Conservation (phyloP, 2,888 invertebrate genomes). For the Drosophila demipolita region DNA sequence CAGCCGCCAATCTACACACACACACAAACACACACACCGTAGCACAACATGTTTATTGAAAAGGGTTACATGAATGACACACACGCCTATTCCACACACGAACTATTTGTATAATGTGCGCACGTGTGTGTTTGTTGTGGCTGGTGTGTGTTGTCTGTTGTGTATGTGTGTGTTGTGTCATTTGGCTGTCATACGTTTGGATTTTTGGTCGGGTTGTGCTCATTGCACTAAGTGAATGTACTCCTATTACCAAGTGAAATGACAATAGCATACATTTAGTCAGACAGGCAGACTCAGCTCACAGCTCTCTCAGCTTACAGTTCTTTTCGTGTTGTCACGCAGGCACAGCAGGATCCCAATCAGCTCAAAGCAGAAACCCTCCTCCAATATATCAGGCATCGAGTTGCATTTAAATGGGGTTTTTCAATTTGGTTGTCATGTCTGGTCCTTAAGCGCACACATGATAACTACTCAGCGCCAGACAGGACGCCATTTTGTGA, state of each 20-base stretch:
- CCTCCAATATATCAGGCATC: constrained; percentile 18
- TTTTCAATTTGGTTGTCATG: constrained; percentile 56
- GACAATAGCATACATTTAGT: constrained; percentile 77
- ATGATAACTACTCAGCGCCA: neutral
- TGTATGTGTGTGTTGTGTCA: constrained; percentile 33
- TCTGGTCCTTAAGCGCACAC: constrained; percentile 30
- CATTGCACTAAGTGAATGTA: constrained; percentile 73
- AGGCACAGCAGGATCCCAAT: constrained; percentile 3
- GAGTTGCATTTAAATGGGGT: constrained; percentile 58
- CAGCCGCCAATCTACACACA: constrained; percentile 35
- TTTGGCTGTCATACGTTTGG: constrained; percentile 45
- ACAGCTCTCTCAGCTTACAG: neutral
- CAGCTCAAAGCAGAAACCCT: neutral
- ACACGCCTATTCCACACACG: constrained; percentile 55
- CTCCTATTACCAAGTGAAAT: constrained; percentile 46
- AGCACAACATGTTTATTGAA: constrained; percentile 60
- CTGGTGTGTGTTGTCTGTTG: constrained; percentile 23
- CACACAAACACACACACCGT: neutral
- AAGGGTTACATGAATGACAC: constrained; percentile 72
- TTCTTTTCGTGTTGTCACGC: constrained; percentile 34
- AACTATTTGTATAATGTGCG: constrained; percentile 45
- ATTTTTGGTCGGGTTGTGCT: constrained; percentile 48
- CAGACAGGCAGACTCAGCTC: constrained; percentile 11
- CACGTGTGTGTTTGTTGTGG: neutral
- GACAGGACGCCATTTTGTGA: constrained; percentile 20